These are phyloP conservation scores for Scalopus aquaticus DNA, from an alignment of 2,113 vertebrate species.

Conservation along the genomic window DNA sequence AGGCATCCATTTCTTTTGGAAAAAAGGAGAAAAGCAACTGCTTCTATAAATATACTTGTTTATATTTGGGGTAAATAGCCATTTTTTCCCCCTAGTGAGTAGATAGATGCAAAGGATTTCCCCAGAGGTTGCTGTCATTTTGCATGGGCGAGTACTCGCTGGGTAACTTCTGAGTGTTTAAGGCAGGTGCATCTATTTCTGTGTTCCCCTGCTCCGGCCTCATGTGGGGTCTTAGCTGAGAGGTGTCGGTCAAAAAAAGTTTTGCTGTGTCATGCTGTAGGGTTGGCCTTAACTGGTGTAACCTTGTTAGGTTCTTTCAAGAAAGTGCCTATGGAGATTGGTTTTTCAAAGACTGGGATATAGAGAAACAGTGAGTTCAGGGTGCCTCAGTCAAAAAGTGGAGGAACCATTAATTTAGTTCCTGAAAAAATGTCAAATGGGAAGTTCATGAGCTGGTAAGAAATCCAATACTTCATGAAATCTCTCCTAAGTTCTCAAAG, in stretches of 20 bases:
- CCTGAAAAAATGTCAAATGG: neutral
- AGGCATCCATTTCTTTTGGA: constrained; percentile 10
- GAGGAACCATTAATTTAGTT: neutral
- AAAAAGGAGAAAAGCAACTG: neutral
- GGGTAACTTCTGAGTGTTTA: neutral
- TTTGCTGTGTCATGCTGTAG: neutral
- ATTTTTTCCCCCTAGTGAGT: neutral
- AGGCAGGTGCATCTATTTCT: neutral
- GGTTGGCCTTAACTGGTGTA: neutral
- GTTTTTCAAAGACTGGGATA: neutral
- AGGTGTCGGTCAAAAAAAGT: neutral
- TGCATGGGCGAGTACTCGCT: neutral
- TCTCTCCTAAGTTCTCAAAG: neutral
- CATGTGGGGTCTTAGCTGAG: neutral
- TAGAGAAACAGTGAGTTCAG: neutral
- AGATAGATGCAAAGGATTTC: constrained; percentile 6
- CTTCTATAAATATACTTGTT: constrained; percentile 19
- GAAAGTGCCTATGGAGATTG: neutral
- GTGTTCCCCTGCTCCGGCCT: neutral
- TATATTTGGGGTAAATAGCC: neutral
- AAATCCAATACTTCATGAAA: neutral
- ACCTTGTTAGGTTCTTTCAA: neutral
- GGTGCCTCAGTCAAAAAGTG: neutral
- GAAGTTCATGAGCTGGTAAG: neutral
- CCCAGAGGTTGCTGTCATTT: neutral